Base-by-base conservation (phyloP, 2,797 vertebrate genomes). In the Australoheros facetus region DNA sequence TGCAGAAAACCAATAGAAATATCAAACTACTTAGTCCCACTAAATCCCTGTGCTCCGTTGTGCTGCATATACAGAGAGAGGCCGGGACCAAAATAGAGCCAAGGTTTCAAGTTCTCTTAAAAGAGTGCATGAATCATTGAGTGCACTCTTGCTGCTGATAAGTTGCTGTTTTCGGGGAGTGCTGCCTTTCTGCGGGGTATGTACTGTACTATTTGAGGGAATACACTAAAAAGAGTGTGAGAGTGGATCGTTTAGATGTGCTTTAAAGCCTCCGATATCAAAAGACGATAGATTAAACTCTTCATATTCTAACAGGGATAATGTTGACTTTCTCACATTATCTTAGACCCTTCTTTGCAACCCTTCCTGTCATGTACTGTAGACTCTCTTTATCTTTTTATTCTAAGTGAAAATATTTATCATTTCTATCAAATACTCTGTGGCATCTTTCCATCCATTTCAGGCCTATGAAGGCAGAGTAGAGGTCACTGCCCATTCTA, bases 81-180 rank as follows among this genome's bases (percentile, higher is more conserved):
- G 85, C 79, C 54, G 66, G 77, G 88, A 89, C 93, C 72, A 73
- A 95, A 94, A 94, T 94, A 94, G 93, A 93, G 89, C 81, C 86
- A 88, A 84, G 92, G 92, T 94, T 94, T 95, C 90, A 89, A 94
- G 89, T 94, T 94, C 90, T 92, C 88, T 92, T 92, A 92, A 93
- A 94, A 92, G 89, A 91, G 85, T 83, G 81, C 87, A 93, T 94
- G 92, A 94, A 95, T 94, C 93, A 94, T 93, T 93, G 91, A 94
- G 93, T 90, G 90, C 86, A 92, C 89, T 94, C 87, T 91, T 60
- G 55, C 87, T 88, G 83, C 83, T 87, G 87, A 92, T 93, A 92
- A 92, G 80, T 87, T 90, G 80, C 79, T 82, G 72, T 77, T 89
- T 88, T 92, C 78, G 23, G 39, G 64, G 55, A 11, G 37, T 32